Conservation (phyloP, 23 tunicate species). For the Halocynthia roretzi region DNA sequence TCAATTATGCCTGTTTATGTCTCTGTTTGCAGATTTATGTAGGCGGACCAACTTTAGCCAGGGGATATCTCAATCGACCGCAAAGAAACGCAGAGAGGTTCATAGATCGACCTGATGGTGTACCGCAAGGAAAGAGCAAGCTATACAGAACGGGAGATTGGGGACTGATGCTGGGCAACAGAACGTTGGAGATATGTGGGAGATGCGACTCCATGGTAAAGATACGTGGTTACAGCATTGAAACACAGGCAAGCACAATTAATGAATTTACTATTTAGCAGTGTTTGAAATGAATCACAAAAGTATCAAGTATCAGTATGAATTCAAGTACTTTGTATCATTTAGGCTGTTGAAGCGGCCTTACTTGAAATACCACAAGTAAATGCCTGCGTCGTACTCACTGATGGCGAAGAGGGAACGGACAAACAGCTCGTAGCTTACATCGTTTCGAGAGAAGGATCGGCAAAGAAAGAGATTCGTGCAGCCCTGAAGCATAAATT, state of each 20-base stretch:
- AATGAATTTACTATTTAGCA: not conserved
- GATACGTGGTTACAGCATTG: conserved; percentile 91
- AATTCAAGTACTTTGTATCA: not conserved
- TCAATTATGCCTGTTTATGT: not conserved
- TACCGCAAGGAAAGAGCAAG: conserved; percentile 8
- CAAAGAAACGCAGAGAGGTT: conserved; percentile 61
- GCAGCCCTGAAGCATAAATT: conserved; percentile 42
- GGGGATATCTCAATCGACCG: conserved; percentile 89
- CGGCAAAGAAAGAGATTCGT: conserved; percentile 47
- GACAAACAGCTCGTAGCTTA: conserved; percentile 89
- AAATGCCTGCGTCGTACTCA: conserved; percentile 81
- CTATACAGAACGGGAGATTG: conserved; percentile 92
- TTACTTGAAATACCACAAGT: conserved; percentile 41
- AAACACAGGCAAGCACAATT: conserved; percentile 43
- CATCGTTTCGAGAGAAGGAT: conserved; percentile 38
- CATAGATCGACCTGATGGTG: conserved; percentile 8
- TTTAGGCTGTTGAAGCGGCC: conserved; percentile 88
- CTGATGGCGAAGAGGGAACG: conserved; percentile 83
- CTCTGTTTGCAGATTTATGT: conserved; percentile 56
- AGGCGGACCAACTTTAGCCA: conserved; percentile 90
- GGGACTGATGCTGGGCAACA: conserved; percentile 66
- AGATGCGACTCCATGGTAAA: conserved; percentile 96
- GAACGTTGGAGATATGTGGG: conserved; percentile 84
- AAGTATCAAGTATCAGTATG: too few relatives aligned
- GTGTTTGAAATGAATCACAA: too few relatives aligned